Percentiles rank a stretch among this genome's conserved stretches.
These are phyloP conservation scores for Batillaria attramentaria DNA, from an alignment of 1,140 invertebrate species.

Conservation along the genomic window DNA sequence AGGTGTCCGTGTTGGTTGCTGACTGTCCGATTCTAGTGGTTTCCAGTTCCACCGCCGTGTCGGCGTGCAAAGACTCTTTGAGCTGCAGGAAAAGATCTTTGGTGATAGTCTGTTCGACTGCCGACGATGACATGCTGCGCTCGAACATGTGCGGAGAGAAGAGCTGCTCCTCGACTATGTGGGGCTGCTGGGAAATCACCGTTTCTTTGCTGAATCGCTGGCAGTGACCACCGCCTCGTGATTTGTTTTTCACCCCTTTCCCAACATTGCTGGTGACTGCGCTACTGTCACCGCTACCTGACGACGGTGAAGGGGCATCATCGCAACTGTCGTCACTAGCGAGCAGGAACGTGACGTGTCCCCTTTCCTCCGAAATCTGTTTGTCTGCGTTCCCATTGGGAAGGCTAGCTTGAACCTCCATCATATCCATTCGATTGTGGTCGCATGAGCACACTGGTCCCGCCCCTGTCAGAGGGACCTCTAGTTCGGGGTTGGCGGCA, in stretches of 20 bases:
- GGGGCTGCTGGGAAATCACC: neutral
- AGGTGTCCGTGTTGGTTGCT: neutral
- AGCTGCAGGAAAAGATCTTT: slow-evolving; percentile 10
- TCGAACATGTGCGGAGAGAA: slow-evolving; percentile 25
- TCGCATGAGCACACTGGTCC: slow-evolving; percentile 17
- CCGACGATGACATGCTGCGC: slow-evolving; percentile 28
- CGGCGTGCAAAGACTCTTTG: neutral
- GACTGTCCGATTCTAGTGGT: neutral
- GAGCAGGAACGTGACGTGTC: neutral
- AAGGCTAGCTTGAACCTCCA: neutral
- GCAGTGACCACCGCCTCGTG: slow-evolving; percentile 27
- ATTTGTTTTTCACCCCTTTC: slow-evolving; percentile 19
- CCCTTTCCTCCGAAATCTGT: neutral
- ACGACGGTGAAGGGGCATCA: too few species aligned
- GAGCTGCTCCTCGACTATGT: neutral
- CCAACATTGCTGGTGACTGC: neutral
- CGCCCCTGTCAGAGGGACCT: neutral
- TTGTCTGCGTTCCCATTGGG: neutral
- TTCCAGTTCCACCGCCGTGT: too few species aligned
- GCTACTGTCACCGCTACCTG: too few species aligned
- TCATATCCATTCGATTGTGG: neutral
- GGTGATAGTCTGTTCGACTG: slow-evolving; percentile 20
- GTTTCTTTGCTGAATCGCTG: neutral
- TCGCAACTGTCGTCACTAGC: neutral
- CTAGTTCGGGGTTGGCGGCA: slow-evolving; percentile 24